Evolutionary conservation across 2,888 invertebrate genomes (phyloP).

Genomic region (Spicauda simplicius): DNA sequence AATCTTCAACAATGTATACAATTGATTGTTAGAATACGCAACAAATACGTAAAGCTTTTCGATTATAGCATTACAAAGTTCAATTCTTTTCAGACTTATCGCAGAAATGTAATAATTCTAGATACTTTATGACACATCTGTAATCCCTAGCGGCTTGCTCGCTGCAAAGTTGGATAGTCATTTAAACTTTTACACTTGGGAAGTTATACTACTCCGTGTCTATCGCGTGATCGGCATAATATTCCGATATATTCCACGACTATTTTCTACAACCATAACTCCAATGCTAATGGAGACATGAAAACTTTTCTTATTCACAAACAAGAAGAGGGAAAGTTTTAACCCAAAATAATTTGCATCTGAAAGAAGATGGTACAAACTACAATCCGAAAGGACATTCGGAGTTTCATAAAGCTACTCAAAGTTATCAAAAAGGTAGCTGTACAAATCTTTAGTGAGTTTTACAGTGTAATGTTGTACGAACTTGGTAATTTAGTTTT

Average conservation of each 20-base stretch:
- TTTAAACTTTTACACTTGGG: conserved; percentile 44
- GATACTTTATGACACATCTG: conserved; percentile 1
- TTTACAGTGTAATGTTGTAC: neutral
- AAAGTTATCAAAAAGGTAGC: conserved; percentile 7
- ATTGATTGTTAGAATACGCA: no score
- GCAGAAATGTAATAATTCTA: neutral
- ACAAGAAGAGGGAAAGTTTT: conserved; percentile 59
- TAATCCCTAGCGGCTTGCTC: conserved; percentile 12
- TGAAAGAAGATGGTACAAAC: conserved; percentile 61
- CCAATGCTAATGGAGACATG: conserved; percentile 52
- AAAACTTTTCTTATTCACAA: conserved; percentile 64
- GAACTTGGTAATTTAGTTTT: no score
- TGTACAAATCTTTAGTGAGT: conserved; percentile 12
- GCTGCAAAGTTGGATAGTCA: conserved; percentile 36
- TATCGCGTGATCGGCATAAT: conserved; percentile 45
- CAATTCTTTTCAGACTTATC: neutral
- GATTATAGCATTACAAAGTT: neutral
- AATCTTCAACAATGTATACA: no score
- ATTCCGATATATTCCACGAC: conserved; percentile 9
- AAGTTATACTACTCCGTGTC: conserved; percentile 45
- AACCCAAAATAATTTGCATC: conserved; percentile 71
- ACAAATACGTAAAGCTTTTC: no score
- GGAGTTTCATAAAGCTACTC: conserved; percentile 22
- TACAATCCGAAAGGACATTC: conserved; percentile 46
- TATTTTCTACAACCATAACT: conserved; percentile 39